A percentile compares a stretch with the other conserved stretches of the same genome.
phyloP scores from a whole-genome alignment of 2,797 vertebrate species.

The Merluccius polli region DNA sequence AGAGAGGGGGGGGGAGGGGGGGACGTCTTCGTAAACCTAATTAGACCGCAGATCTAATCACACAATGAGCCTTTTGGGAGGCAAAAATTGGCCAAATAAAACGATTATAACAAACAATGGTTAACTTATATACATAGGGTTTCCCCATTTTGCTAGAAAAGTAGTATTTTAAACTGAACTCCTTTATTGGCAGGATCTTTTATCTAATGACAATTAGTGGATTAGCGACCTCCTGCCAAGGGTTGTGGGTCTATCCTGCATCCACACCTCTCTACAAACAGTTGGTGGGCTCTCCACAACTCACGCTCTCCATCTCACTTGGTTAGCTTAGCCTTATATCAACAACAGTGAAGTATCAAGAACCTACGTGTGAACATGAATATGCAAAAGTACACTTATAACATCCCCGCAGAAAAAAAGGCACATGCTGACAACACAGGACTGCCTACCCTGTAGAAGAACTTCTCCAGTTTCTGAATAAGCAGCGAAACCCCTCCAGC shows the following conservation, averaged over 20 bases:
- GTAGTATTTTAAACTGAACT: too few species aligned
- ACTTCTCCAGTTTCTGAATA: conserved; percentile 93
- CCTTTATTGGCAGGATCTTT: too few species aligned
- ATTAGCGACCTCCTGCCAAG: too few species aligned
- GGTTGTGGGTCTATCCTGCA: too few species aligned
- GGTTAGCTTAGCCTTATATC: background rate
- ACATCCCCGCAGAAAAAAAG: too few species aligned
- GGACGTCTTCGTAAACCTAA: conserved; percentile 51
- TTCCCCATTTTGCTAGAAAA: too few species aligned
- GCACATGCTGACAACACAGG: background rate
- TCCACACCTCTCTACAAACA: too few species aligned
- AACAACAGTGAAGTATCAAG: too few species aligned
- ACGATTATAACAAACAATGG: background rate
- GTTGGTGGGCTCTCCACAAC: too few species aligned
- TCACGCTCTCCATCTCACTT: too few species aligned
- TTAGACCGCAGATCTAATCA: conserved; percentile 28
- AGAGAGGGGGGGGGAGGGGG: too few species aligned
- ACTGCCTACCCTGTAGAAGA: conserved; percentile 91
- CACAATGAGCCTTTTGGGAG: background rate
- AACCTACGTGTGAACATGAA: background rate
- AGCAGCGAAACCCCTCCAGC: conserved; percentile 87
- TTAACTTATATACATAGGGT: background rate
- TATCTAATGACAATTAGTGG: background rate
- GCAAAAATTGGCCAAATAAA: background rate
- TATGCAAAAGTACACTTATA: background rate